A percentile compares a stretch with the other conserved stretches of the same genome.
phyloP scores from a whole-genome alignment of 2,888 invertebrate species.

The Nebria salina region DNA sequence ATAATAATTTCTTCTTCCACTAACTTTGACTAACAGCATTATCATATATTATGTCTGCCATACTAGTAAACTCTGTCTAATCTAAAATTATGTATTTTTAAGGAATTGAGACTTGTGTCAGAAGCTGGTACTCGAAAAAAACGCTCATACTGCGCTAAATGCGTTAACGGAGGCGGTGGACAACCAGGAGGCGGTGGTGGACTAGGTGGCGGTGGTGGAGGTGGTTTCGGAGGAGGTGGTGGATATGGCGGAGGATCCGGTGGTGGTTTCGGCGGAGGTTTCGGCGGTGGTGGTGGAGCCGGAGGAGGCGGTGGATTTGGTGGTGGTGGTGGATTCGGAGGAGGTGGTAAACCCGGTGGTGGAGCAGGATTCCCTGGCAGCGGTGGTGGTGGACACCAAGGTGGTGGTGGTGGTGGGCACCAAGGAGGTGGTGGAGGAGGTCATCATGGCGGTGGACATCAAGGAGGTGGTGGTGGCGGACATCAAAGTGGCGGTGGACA shows the following conservation, averaged over 20 bases:
- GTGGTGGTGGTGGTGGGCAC: conserved; percentile 14
- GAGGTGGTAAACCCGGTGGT: conserved; percentile 32
- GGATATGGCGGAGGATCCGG: conserved; percentile 29
- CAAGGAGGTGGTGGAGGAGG: conserved; percentile 13
- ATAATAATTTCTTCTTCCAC: no score
- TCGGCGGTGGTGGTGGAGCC: neutral
- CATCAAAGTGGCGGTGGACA: neutral
- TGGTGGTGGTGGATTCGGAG: conserved; percentile 16
- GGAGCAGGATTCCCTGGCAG: conserved; percentile 25
- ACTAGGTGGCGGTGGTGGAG: conserved; percentile 22
- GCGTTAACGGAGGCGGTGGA: conserved; percentile 26
- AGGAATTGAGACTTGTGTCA: conserved; percentile 30
- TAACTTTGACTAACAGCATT: no score
- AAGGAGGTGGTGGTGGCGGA: conserved; percentile 14
- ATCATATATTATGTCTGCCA: no score
- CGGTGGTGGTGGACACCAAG: conserved; percentile 50
- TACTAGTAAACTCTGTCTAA: neutral
- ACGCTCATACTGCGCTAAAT: conserved; percentile 35
- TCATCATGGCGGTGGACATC: conserved; percentile 4
- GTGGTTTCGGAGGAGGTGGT: conserved; percentile 35
- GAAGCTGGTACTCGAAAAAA: conserved; percentile 20
- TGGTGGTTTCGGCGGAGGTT: conserved; percentile 10
- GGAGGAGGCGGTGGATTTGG: conserved; percentile 28
- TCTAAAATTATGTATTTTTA: neutral
- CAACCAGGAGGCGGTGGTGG: conserved; percentile 31